Evolutionary conservation across 2,888 invertebrate genomes (phyloP), one percentile per base, ranked within the genome.

Genomic region (Tetragonula carbonaria): DNA sequence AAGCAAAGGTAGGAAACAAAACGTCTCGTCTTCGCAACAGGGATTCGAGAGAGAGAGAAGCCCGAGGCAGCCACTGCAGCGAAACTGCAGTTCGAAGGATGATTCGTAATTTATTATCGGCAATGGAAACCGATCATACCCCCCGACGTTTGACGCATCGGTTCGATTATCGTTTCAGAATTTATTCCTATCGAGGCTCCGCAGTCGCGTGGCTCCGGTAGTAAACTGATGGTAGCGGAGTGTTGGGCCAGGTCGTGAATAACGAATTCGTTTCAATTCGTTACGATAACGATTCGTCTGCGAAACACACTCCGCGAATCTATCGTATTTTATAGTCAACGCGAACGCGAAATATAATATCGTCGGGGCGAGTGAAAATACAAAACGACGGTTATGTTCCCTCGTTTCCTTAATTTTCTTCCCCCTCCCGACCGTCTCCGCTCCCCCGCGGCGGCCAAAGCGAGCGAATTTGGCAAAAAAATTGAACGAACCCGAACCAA

Each of bases 231-330:
- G 33, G 38, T 38, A 6, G 38, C 38, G 38, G 38, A 0, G 0
- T 72, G n/a, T 33, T 18, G 55, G 28, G n/a, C 28, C 72, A n/a
- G 62, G 28, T 65, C 62, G 13, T 45, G 45, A 74, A 75, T 85
- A 85, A 85, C 85, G 80, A 78, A 33, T 33, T 33, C 8, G 85
- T 68, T 80, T 65, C 65, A 81, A 86, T 81, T 78, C 81, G 85
- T 33, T 33, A 33, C 33, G 33, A 33, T 33, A 33, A 33, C 33
- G 33, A 33, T 33, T 3, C 33, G 33, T 33, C 33, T 28, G 28
- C 28, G 75, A 76, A 59, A 28, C 21, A 23, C 8, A 28, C 45
- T 28, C 38, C 51, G 74, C 33, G 71, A 78, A 78, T 84, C 84
- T 71, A 67, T 78, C 55, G 73, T 82, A 33, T 33, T 33, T 33